These are phyloP conservation scores for Physeter macrocephalus DNA, from an alignment of 2,113 vertebrate genomes.

Conservation along the genomic window DNA sequence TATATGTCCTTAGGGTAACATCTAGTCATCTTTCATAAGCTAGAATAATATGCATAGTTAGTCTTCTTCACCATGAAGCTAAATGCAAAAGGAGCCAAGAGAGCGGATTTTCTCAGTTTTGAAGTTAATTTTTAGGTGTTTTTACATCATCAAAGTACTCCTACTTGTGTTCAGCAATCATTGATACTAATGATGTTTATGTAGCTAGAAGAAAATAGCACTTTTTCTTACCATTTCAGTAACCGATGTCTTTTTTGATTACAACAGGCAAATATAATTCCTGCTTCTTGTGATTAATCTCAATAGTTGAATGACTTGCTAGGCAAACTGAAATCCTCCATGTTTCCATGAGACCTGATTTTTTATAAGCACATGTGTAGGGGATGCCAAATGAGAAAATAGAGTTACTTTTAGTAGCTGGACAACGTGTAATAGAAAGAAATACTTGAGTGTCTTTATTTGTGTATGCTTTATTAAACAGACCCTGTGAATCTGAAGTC, in stretches of 20 bases:
- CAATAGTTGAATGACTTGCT: constrained; percentile 67
- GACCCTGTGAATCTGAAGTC: background rate
- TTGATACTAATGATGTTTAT: constrained; percentile 24
- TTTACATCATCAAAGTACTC: constrained; percentile 23
- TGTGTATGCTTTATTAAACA: background rate
- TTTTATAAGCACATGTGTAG: background rate
- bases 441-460: background rate
- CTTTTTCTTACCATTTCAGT: constrained; percentile 40
- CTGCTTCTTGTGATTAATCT: constrained; percentile 59
- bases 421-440: background rate
- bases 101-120: background rate
- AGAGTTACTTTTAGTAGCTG: background rate
- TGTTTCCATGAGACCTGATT: background rate
- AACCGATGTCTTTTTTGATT: constrained; percentile 37
- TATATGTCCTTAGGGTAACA: background rate
- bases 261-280: constrained; percentile 67
- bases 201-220: constrained; percentile 8
- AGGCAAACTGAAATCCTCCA: constrained; percentile 10
- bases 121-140: constrained; percentile 53
- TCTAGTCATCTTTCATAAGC: background rate
- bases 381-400: background rate
- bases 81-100: background rate
- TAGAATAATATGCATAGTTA: background rate
- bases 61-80: background rate
- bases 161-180: constrained; percentile 15